Percentiles rank a stretch among this genome's conserved stretches.
These are phyloP conservation scores for Caiman crocodilus DNA, from an alignment of 2,797 vertebrate genomes.

Conservation along the genomic window DNA sequence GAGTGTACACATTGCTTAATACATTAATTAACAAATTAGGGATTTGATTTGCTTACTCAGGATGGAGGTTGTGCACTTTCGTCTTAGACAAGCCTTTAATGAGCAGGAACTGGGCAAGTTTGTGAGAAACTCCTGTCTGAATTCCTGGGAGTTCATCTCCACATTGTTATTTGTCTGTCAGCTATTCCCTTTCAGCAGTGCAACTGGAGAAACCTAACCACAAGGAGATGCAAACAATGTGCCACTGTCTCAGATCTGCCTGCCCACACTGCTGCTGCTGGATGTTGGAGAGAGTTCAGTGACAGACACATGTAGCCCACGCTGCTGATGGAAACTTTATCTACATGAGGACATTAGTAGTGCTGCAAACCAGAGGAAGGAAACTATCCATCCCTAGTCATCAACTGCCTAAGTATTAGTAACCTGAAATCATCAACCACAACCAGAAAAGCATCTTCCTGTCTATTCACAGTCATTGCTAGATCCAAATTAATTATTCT, in stretches of 20 bases:
- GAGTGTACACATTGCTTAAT: not conserved
- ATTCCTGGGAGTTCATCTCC: slow-evolving; percentile 35
- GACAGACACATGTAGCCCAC: not conserved
- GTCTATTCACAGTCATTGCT: not conserved
- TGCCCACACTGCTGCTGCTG: slow-evolving; percentile 15
- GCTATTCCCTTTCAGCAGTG: slow-evolving; percentile 32
- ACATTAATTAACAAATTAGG: not conserved
- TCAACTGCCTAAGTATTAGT: rapidly evolving
- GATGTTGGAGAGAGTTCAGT: not conserved
- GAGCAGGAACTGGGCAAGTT: not conserved
- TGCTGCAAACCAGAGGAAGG: slow-evolving; percentile 22
- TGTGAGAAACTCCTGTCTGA: not conserved
- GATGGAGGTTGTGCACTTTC: not conserved
- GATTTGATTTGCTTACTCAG: not conserved
- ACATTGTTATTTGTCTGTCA: slow-evolving; percentile 24
- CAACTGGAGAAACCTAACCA: slow-evolving; percentile 8
- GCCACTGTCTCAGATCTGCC: slow-evolving; percentile 36
- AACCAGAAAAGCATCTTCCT: not conserved
- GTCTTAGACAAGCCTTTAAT: not conserved
- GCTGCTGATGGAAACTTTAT: slow-evolving; percentile 13
- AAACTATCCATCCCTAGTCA: slow-evolving; percentile 13
- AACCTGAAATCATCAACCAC: slow-evolving; percentile 17
- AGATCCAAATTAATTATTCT: not conserved
- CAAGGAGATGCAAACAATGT: slow-evolving; percentile 15
- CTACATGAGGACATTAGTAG: slow-evolving; percentile 24